A percentile compares a stretch with the other conserved stretches of the same genome.
Conservation (phyloP, 2,888 invertebrate species). For the Drosophila bunnanda region DNA sequence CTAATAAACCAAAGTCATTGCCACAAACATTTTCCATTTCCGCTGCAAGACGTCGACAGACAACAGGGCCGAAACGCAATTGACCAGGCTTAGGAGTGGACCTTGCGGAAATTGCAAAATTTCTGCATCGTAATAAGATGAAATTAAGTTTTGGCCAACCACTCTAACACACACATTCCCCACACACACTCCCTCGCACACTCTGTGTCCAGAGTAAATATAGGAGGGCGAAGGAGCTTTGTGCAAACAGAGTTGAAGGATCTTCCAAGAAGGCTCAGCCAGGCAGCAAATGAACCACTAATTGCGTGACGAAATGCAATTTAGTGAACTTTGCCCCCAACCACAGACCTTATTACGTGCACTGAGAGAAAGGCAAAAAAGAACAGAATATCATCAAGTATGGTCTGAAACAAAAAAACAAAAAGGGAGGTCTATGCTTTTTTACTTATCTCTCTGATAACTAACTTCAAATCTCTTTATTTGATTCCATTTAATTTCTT, state of each 20-base stretch:
- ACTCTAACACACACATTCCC: slow-evolving; percentile 39
- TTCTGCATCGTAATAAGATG: slow-evolving; percentile 79
- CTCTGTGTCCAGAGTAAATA: slow-evolving; percentile 44
- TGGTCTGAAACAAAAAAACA: no score
- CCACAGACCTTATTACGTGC: slow-evolving; percentile 37
- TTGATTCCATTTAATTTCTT: not conserved
- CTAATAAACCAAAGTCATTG: slow-evolving; percentile 42
- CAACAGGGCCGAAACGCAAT: slow-evolving; percentile 45
- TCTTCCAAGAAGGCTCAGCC: slow-evolving; percentile 57
- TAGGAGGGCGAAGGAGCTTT: slow-evolving; percentile 37
- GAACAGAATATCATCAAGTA: no score
- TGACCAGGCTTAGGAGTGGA: slow-evolving; percentile 47
- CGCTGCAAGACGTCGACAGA: slow-evolving; percentile 46
- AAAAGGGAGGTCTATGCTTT: rapidly evolving
- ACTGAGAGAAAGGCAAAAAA: not conserved
- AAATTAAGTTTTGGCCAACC: slow-evolving; percentile 71
- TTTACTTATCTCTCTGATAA: not conserved
- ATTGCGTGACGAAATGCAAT: slow-evolving; percentile 84
- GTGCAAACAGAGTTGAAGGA: slow-evolving; percentile 32
- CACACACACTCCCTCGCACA: slow-evolving; percentile 46
- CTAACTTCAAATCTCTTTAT: not conserved
- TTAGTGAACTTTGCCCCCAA: slow-evolving; percentile 78
- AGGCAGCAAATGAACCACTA: slow-evolving; percentile 82
- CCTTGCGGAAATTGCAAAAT: slow-evolving; percentile 77
- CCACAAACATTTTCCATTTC: slow-evolving; percentile 69